Evolutionary conservation across 1,140 invertebrate genomes (phyloP).

Genomic region (Euwallacea similis): DNA sequence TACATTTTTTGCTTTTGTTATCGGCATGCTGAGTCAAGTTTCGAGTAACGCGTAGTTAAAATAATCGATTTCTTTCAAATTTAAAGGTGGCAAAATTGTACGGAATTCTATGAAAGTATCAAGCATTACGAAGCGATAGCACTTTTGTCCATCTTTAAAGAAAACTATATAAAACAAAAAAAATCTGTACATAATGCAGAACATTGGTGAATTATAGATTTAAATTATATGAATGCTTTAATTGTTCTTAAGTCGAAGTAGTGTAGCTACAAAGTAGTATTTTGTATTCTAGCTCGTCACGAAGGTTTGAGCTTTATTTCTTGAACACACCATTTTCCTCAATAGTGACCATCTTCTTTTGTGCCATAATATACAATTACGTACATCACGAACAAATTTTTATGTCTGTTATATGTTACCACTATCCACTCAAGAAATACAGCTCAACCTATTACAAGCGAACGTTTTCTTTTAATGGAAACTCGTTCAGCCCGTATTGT

Average conservation of each 20-base stretch:
- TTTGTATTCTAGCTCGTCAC: slow-evolving; percentile 3
- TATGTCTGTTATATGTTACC: too few species aligned
- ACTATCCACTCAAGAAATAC: too few species aligned
- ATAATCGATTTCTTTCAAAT: too few species aligned
- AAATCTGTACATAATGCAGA: not conserved
- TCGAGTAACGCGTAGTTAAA: too few species aligned
- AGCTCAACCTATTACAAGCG: too few species aligned
- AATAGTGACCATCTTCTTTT: not conserved
- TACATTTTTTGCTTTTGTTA: too few species aligned
- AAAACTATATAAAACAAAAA: slow-evolving; percentile 5
- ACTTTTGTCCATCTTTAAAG: not conserved
- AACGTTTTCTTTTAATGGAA: too few species aligned
- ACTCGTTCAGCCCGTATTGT: not conserved
- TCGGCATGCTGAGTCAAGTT: too few species aligned
- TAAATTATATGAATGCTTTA: slow-evolving; percentile 41
- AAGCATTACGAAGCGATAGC: not conserved
- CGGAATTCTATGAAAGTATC: too few species aligned
- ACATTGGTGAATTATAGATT: slow-evolving; percentile 33
- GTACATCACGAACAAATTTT: too few species aligned
- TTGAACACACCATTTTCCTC: not conserved
- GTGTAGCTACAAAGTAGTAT: slow-evolving; percentile 46
- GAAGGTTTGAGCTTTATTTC: not conserved
- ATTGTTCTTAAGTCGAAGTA: slow-evolving; percentile 41
- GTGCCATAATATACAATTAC: not conserved
- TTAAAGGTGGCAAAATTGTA: too few species aligned